These are phyloP conservation scores for Alloplasta piceator DNA, from an alignment of 2,888 invertebrate genomes.

Conservation along the genomic window DNA sequence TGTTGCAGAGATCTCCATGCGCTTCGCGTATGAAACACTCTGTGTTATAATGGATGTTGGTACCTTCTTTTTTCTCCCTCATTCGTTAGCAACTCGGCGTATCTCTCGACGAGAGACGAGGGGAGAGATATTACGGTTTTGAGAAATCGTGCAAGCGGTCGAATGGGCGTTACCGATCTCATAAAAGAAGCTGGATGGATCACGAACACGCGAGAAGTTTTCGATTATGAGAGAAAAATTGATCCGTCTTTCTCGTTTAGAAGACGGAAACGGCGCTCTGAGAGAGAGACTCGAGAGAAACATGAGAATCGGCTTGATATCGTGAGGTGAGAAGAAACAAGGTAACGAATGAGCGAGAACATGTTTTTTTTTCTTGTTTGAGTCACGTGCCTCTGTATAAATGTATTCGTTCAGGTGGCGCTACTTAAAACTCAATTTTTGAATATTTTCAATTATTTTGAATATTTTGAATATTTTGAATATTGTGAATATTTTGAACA, in stretches of 20 bases:
- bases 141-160: conserved; percentile 72
- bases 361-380: background rate
- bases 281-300: conserved; percentile 20
- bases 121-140: conserved; percentile 53
- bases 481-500: too few relatives aligned
- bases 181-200: conserved; percentile 68
- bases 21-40: too few relatives aligned
- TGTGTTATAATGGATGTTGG: too few relatives aligned
- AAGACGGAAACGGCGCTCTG: conserved; percentile 23
- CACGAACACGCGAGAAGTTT: conserved; percentile 66
- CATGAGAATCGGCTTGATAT: conserved; percentile 28
- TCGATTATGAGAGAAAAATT: conserved; percentile 72
- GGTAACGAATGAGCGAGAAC: conserved; percentile 9
- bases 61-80: conserved; percentile 3
- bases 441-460: too few relatives aligned
- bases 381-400: too few relatives aligned
- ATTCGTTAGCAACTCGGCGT: conserved; percentile 7
- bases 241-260: conserved; percentile 65
- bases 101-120: conserved; percentile 32
- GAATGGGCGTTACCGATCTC: conserved; percentile 70
- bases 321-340: conserved; percentile 53
- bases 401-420: background rate
- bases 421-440: too few relatives aligned
- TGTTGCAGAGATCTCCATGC: conserved; percentile 1
- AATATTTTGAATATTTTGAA: too few relatives aligned